phyloP scores from a whole-genome alignment of 2,797 vertebrate species.

The Trichosurus vulpecula region DNA sequence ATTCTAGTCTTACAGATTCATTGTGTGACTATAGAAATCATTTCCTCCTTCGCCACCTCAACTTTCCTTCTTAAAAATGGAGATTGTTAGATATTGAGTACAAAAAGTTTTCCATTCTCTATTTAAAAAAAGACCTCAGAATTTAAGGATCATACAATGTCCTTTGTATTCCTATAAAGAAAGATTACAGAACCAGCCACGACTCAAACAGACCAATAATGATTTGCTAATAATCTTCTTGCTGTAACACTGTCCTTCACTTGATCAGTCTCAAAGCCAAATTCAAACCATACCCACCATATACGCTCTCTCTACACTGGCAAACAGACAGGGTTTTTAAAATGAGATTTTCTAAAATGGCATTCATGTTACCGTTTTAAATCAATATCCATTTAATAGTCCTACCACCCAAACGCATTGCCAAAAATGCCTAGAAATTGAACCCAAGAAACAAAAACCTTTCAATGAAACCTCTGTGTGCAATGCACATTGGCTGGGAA shows the following conservation, averaged over 20 bases:
- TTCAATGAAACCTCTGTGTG: neutral
- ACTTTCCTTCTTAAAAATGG: neutral
- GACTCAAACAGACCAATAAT: neutral
- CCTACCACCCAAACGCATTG: neutral
- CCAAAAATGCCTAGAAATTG: neutral
- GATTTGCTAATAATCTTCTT: constrained; percentile 3
- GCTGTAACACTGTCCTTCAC: neutral
- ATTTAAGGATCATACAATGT: neutral
- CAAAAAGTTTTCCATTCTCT: constrained; percentile 9
- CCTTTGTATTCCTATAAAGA: neutral
- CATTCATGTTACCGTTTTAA: constrained; percentile 13
- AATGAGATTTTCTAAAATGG: neutral
- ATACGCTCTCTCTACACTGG: neutral
- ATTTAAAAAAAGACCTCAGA: neutral
- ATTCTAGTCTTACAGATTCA: neutral
- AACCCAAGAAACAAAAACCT: neutral
- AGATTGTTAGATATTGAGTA: neutral
- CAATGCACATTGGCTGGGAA: neutral
- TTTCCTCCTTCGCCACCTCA: neutral
- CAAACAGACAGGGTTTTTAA: neutral
- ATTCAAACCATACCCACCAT: neutral
- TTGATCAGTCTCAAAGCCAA: neutral
- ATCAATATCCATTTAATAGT: constrained; percentile 13
- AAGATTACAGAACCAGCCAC: neutral
- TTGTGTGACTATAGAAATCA: neutral